A percentile compares a stretch with the other conserved stretches of the same genome.
Evolutionary conservation across 2,113 vertebrate species (phyloP).

Genomic region (Thamnophis sirtalis): DNA sequence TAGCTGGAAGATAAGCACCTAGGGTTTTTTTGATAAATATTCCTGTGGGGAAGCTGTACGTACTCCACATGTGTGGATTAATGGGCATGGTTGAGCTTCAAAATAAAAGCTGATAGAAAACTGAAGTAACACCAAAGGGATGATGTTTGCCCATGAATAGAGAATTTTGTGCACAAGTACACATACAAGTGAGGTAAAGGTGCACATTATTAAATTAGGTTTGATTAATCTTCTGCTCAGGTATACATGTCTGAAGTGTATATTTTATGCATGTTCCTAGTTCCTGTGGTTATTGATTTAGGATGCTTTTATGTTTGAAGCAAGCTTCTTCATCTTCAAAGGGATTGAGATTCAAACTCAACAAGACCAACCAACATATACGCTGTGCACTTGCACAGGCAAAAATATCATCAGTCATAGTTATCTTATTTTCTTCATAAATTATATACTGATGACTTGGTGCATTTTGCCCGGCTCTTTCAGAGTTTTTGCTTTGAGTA

Average conservation of each 20-base stretch:
- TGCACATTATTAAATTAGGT: neutral
- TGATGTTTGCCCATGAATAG: neutral
- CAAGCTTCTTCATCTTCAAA: neutral
- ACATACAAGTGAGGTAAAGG: neutral
- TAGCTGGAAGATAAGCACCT: neutral
- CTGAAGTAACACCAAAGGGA: neutral
- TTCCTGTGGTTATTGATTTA: neutral
- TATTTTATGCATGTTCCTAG: neutral
- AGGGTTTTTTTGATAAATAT: neutral
- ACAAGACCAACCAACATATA: neutral
- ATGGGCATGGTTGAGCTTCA: neutral
- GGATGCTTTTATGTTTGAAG: neutral
- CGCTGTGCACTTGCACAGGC: neutral
- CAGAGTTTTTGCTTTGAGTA: neutral
- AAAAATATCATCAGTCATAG: neutral
- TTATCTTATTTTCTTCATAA: neutral
- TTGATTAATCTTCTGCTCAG: neutral
- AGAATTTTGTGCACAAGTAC: neutral
- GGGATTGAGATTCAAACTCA: neutral
- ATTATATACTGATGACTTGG: neutral
- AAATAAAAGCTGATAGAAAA: neutral
- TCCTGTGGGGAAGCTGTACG: neutral
- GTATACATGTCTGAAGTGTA: neutral
- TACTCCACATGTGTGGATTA: neutral
- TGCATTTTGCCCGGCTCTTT: neutral